Base-by-base conservation (phyloP, 2,888 invertebrate species). In the Synanthedon myopaeformis region DNA sequence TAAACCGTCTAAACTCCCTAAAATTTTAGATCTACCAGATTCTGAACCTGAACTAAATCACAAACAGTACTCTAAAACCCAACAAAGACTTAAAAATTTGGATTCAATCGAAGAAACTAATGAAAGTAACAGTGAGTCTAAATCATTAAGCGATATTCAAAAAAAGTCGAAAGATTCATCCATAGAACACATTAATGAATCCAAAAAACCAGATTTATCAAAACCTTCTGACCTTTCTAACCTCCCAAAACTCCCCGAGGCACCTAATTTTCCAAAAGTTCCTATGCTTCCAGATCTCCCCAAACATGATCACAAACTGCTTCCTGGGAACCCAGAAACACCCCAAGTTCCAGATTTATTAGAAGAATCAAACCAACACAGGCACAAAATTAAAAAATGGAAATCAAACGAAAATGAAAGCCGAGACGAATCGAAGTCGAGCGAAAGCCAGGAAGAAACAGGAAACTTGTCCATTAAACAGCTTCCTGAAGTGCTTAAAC, bases 191-290 rank as follows among this genome's bases (percentile, higher is more conserved):
- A 23, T 4, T 23, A 23, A 23, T 5, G n/a, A 8, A 35, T 49
- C 23, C 6, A 4, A 8, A n/a, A 10, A 14, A 19, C 53, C 53
- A 51, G 53, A 42, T 12, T 12, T 14, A 51, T 54, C 54, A 19
- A 52, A 23, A 10, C 19, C 54, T 48, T 48, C 55, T 50, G 51
- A 45, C 52, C 23, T 42, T 48, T n/a, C 45, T 52, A 19, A 51
- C 54, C 45, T 23, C 35, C 49, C 51, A 51, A 56, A 57, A 42
- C 51, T 12, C 28, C 61, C 66, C 52, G 59, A 58, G 14, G 11
- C 52, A n/a, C 62, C 63, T 14, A n/a, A 17, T 8, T 4, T 28
- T 42, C 52, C 57, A 54, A 19, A 48, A 4, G 12, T 48, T 41
- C 41, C 50, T 17, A 28, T 10, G 14, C 17, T 5, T 12, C 4